Percentiles rank a stretch among this genome's conserved stretches.
phyloP scores from a whole-genome alignment of 2,113 vertebrate genomes.

The Urocolius indicus region DNA sequence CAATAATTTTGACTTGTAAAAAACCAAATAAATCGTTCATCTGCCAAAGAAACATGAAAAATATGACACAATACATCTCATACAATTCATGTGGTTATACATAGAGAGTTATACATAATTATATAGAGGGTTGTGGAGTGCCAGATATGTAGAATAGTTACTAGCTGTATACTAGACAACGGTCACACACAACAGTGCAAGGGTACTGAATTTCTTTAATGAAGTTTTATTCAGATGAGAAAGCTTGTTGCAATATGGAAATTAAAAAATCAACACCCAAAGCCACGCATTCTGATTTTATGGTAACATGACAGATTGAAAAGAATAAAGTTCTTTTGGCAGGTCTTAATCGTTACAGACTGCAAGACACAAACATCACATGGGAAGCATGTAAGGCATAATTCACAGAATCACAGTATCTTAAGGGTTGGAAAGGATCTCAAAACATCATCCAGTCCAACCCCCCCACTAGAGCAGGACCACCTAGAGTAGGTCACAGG shows the following conservation, averaged over 20 bases:
- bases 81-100: background rate
- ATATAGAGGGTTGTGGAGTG: background rate
- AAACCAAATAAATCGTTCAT: background rate
- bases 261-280: background rate
- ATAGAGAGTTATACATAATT: background rate
- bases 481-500: background rate
- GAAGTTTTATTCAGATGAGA: background rate
- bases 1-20: background rate
- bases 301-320: background rate
- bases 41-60: background rate
- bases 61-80: accelerated
- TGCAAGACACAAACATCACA: background rate
- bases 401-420: background rate
- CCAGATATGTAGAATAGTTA: background rate
- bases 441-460: too few relatives aligned
- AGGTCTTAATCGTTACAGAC: background rate
- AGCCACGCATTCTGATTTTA: background rate
- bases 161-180: background rate
- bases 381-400: background rate
- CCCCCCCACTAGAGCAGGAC: too few relatives aligned
- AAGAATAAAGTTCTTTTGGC: background rate
- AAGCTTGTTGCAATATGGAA: background rate
- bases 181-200: background rate
- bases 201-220: background rate
- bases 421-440: too few relatives aligned